These are phyloP conservation scores for Alectura lathami DNA, from an alignment of 2,113 vertebrate genomes.

Conservation along the genomic window DNA sequence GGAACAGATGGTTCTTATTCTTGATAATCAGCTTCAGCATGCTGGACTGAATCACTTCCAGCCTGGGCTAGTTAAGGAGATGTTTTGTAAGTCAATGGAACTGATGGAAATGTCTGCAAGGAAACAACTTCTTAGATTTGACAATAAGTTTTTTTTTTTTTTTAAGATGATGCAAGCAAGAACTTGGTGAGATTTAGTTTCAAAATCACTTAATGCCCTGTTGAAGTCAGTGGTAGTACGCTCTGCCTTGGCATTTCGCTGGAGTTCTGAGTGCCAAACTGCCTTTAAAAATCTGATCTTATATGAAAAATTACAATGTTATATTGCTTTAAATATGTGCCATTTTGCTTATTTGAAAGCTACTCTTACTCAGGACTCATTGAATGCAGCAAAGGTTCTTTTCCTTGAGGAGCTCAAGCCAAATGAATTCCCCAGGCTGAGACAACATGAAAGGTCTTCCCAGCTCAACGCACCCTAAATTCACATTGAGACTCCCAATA, in stretches of 20 bases:
- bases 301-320: neutral
- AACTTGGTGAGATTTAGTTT: neutral
- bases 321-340: neutral
- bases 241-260: neutral
- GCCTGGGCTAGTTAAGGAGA: neutral
- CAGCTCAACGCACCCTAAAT: accelerated
- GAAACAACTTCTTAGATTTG: neutral
- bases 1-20: neutral
- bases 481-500: neutral
- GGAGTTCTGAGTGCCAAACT: neutral
- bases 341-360: neutral
- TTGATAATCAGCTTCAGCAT: neutral
- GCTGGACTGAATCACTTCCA: neutral
- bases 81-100: neutral
- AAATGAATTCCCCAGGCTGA: neutral
- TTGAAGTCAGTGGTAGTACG: neutral
- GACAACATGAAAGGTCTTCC: neutral
- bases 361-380: neutral
- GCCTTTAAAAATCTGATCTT: neutral
- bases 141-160: neutral
- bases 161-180: neutral
- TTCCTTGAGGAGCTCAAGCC: neutral
- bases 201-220: neutral
- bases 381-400: neutral
- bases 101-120: neutral